Percentiles rank a stretch among this genome's conserved stretches.
These are phyloP conservation scores for Myotis findleyi DNA, from an alignment of 2,797 vertebrate genomes.

Conservation along the genomic window DNA sequence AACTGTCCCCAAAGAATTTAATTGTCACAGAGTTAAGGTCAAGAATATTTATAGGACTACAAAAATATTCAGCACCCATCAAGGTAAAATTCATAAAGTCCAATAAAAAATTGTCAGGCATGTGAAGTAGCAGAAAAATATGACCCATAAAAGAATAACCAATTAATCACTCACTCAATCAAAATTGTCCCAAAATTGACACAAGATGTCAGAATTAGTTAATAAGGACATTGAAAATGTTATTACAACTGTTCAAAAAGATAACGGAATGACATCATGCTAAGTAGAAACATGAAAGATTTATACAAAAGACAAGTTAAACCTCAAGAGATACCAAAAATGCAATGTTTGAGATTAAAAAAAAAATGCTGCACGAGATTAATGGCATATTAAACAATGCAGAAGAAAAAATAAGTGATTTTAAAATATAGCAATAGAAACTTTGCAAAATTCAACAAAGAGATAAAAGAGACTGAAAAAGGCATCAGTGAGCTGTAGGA, in stretches of 20 bases:
- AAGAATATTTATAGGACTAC: background rate
- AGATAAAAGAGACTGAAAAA: background rate
- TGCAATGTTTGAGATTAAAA: background rate
- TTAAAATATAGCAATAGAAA: background rate
- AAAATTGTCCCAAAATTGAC: background rate
- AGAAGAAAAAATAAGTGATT: background rate
- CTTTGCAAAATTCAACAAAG: background rate
- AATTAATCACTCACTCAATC: background rate
- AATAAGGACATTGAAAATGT: background rate
- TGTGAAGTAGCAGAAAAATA: background rate
- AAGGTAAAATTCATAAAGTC: background rate
- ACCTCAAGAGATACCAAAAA: background rate
- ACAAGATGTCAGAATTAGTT: background rate
- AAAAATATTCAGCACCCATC: conserved; percentile 5
- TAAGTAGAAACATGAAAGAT: background rate
- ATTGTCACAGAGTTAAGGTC: background rate
- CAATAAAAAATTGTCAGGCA: background rate
- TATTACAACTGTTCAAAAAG: background rate
- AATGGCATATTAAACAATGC: background rate
- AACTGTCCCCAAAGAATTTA: background rate
- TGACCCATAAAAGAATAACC: background rate
- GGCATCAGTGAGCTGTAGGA: background rate
- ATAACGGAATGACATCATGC: background rate
- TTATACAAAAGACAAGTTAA: background rate
- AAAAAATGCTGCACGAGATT: background rate